Percentiles rank a stretch among this genome's conserved stretches.
Conservation (phyloP, 2,113 vertebrate genomes). For the Crocuta crocuta region DNA sequence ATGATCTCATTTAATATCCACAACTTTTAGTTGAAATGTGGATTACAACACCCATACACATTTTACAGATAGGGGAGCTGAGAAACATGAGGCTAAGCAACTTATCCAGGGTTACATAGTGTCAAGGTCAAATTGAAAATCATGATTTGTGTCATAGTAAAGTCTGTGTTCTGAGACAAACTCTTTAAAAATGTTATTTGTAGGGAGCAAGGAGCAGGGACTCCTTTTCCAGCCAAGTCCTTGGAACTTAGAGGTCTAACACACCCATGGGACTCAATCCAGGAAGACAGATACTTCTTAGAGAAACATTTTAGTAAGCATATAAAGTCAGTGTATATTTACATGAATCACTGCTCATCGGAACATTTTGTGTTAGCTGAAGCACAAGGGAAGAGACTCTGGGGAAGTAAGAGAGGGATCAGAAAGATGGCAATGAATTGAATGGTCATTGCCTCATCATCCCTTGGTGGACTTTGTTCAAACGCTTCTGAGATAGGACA, state of each 20-base stretch:
- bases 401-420: neutral
- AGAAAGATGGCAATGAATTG: neutral
- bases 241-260: neutral
- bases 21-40: neutral
- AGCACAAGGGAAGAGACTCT: neutral
- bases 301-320: neutral
- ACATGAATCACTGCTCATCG: neutral
- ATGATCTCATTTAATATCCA: neutral
- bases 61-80: neutral
- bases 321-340: neutral
- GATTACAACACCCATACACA: neutral
- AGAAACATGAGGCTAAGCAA: neutral
- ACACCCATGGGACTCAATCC: neutral
- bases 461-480: neutral
- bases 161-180: neutral
- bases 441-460: neutral
- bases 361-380: neutral
- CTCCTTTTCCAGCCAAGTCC: neutral
- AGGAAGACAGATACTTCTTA: neutral
- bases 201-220: neutral
- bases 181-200: neutral
- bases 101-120: neutral
- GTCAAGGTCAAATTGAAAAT: neutral
- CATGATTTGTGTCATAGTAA: neutral
- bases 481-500: neutral